Evolutionary conservation across 1,140 invertebrate genomes (phyloP), one percentile per base, ranked within the genome.

Genomic region (Papilio polytes): DNA sequence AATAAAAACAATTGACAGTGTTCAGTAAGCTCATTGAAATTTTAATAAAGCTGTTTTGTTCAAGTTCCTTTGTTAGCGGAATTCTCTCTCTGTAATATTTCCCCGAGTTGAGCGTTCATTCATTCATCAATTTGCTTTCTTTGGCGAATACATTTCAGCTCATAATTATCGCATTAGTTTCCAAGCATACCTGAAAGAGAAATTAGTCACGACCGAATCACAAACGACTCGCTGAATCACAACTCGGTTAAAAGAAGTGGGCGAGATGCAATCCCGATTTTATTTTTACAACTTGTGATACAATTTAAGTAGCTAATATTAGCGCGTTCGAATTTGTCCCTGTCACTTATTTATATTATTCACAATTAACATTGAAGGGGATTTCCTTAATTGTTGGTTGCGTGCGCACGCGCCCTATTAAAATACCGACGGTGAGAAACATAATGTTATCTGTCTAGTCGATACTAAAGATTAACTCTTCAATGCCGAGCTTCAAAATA

Each of bases 211-310:
- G 72, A 31, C 13, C 79, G 76, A 53, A 73, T 74, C 66, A 74
- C 72, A 48, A 20, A 78, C 81, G 82, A 80, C 77, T 74, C 59
- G 74, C 36, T 91, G 91, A 91, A 83, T 92, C 91, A 92, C 80
- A 80, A 72, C 22, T 80, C 82, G 80, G 66, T 82, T 82, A 81
- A 78, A 83, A 85, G 80, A 77, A 82, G 90, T 91, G 90, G 91
- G 91, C 90, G 91, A 89, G 85, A 87, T 88, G 80, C 88, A 88
- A 90, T 88, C 84, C 84, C 79, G 80, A 36, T 48, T 90, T 91
- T 91, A 90, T 91, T 91, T 91, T 91, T 90, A 89, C 80, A 89
- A 88, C 84, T 86, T 87, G 88, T 90, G 87, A 88, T 90, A 91
- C 87, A 89, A 91, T 88, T 85, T 85, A 86, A 84, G 88, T 80